These are phyloP conservation scores for Brachyrhaphis roseni DNA, from an alignment of 2,797 vertebrate genomes.

Conservation along the genomic window DNA sequence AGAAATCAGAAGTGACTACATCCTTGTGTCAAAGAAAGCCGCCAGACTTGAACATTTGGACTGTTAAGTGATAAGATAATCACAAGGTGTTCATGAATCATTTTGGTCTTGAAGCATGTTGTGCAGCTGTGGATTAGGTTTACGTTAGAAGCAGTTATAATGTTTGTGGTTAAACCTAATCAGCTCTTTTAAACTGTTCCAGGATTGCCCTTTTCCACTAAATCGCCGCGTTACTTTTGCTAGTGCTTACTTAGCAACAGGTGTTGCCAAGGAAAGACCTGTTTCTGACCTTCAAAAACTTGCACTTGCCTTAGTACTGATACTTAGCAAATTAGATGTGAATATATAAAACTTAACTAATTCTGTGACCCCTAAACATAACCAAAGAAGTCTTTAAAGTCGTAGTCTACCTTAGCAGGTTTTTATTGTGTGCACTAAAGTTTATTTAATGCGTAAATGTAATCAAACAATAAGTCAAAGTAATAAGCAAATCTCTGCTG, in stretches of 20 bases:
- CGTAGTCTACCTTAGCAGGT: too few relatives aligned
- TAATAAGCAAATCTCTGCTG: too few relatives aligned
- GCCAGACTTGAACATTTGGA: neutral
- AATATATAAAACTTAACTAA: too few relatives aligned
- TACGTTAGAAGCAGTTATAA: neutral
- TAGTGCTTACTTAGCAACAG: neutral
- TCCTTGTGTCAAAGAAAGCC: neutral
- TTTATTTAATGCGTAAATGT: too few relatives aligned
- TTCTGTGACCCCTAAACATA: too few relatives aligned
- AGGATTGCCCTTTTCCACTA: neutral
- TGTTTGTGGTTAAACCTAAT: neutral
- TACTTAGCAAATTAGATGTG: too few relatives aligned
- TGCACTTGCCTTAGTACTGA: too few relatives aligned
- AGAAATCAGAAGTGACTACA: neutral
- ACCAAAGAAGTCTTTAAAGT: too few relatives aligned
- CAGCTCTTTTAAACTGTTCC: neutral
- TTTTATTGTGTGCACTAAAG: too few relatives aligned
- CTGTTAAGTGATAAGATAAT: neutral
- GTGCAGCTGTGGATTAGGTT: neutral
- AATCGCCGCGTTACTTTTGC: neutral
- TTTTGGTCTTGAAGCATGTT: neutral
- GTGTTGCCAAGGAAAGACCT: neutral
- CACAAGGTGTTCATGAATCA: too few relatives aligned
- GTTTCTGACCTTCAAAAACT: neutral
- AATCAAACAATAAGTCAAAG: too few relatives aligned